Evolutionary conservation across 2,113 vertebrate species (phyloP).

Genomic region (Agelaius phoeniceus): DNA sequence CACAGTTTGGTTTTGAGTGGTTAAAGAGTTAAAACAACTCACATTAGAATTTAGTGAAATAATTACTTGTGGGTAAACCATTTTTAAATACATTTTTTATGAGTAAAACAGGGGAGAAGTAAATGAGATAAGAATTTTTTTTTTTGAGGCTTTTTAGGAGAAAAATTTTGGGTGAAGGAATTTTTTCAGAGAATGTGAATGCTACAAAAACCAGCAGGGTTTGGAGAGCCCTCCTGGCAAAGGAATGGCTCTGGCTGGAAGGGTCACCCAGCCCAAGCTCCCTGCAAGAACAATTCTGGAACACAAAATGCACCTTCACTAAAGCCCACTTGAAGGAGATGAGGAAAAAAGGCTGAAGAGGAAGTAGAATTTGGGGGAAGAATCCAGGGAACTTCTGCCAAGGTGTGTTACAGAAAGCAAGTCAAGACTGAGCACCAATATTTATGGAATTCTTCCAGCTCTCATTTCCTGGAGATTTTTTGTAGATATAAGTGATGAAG

Average conservation of each 20-base stretch:
- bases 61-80: no score
- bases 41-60: no score
- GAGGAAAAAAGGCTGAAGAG: background rate
- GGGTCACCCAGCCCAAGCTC: rapidly evolving
- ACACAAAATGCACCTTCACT: background rate
- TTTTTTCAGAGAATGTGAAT: no score
- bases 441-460: background rate
- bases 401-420: background rate
- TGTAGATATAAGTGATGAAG: background rate
- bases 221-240: background rate
- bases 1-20: no score
- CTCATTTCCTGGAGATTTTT: background rate
- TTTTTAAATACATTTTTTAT: no score
- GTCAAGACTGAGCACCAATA: background rate
- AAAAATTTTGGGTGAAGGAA: no score
- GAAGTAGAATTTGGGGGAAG: background rate
- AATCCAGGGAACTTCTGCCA: background rate
- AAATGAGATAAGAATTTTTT: no score
- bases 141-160: no score
- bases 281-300: rapidly evolving
- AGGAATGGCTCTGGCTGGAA: rapidly evolving
- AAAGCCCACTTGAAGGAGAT: background rate
- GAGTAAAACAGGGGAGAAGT: no score
- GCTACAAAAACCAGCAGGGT: no score
- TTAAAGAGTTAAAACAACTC: no score